Conservation (phyloP, 1,140 invertebrate genomes). For the Chrysopa pallens region DNA sequence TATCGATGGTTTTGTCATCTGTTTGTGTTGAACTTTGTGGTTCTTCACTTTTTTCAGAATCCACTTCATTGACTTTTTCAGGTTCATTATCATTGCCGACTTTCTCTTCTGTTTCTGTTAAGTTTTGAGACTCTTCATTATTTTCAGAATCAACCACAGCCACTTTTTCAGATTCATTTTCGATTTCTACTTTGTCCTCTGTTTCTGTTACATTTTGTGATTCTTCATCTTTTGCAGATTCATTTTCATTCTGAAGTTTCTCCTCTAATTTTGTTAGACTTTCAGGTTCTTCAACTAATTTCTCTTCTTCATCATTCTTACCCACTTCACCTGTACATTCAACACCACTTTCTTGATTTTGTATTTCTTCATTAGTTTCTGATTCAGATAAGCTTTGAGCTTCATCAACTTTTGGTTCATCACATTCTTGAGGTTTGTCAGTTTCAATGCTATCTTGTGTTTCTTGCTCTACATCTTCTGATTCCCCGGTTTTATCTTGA, state of each 20-base stretch:
- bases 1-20: not conserved
- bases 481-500: not conserved
- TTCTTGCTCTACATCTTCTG: not conserved
- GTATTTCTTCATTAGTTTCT: constrained; percentile 4
- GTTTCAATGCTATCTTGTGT: not conserved
- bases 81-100: not conserved
- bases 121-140: no score
- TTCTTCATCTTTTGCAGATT: not conserved
- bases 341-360: not conserved
- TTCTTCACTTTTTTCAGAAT: not conserved
- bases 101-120: not conserved
- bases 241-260: not conserved
- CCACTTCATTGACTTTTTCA: not conserved
- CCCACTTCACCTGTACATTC: not conserved
- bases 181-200: not conserved
- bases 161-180: not conserved
- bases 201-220: constrained; percentile 5
- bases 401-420: constrained; percentile 5
- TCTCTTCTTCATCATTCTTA: constrained; percentile 1
- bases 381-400: constrained; percentile 2
- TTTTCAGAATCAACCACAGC: not conserved
- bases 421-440: not conserved
- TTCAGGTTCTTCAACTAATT: not conserved
- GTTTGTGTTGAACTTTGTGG: not conserved
- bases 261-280: not conserved